Evolutionary conservation across 1,140 invertebrate species (phyloP), one percentile per base, ranked within the genome.

Genomic region (Aradophagus sp.): DNA sequence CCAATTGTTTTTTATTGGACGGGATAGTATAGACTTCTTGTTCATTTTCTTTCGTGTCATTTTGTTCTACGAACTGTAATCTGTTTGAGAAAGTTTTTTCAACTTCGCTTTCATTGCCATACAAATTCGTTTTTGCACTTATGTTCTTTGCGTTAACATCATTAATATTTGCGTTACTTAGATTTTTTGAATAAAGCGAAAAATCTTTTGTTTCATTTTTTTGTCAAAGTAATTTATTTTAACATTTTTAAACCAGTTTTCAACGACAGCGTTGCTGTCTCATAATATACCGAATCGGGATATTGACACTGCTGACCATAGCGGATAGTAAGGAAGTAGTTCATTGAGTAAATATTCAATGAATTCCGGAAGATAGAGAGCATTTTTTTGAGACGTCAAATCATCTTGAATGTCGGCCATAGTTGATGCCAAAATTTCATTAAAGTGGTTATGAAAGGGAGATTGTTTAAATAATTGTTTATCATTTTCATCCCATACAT

Each of bases 221-320:
- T 29, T 3, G 0, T 26, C 11, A n/a, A 34, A 50, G 34, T 50
- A 61, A 2, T 34, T 17, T 0, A 15, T 1, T 41, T 61, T 61
- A 14, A 48, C 23, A 10, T 7, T 48, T 42, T 61, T 61, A 12
- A 48, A 48, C 44, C 44, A 61, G 19, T 61, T 61, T 17, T 61
- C 35, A 0, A 32, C 42, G 5, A 2, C 3, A 13, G 44, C 29
- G 16, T 50, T 47, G 6, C 8, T 12, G 12, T 59, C 42, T 15
- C 55, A 0, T 3, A 11, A 14, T 0, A 59, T 7, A 5, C 13
- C 34, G 20, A 47, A 48, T 20, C 6, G 7, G 15, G 0, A 4
- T 26, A 61, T 39, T 8, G 32, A 10, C 13, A 61, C n/a, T 0
- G 56, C 45, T 2, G 44, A 61, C 44, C 32, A 48, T n/a, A 59